Percentiles rank a stretch among this genome's conserved stretches.
Evolutionary conservation across 2,113 vertebrate species (phyloP).

Genomic region (Perognathus longimembris): DNA sequence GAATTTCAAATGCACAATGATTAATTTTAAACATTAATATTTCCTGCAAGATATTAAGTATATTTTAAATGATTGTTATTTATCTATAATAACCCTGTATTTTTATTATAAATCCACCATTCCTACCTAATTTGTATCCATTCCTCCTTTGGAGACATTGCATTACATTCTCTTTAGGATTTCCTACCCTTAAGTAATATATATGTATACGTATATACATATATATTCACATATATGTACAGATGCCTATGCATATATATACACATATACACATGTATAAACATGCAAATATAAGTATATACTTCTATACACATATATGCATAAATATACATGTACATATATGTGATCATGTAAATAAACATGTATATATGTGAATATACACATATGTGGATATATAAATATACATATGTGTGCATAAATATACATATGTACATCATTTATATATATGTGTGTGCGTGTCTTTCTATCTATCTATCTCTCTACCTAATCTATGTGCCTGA

Average conservation of each 20-base stretch:
- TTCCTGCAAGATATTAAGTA: not conserved
- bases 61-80: not conserved
- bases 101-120: not conserved
- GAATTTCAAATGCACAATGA: not conserved
- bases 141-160: not conserved
- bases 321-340: not conserved
- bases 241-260: too few relatives aligned
- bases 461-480: too few relatives aligned
- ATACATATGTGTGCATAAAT: too few relatives aligned
- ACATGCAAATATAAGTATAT: not conserved
- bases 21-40: not conserved
- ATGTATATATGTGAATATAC: too few relatives aligned
- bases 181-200: not conserved
- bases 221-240: too few relatives aligned
- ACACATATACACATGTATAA: not conserved
- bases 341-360: not conserved
- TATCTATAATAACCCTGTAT: not conserved
- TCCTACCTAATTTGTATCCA: not conserved
- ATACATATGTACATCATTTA: too few relatives aligned
- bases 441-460: too few relatives aligned
- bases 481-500: too few relatives aligned
- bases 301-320: not conserved
- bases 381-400: too few relatives aligned
- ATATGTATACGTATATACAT: too few relatives aligned
- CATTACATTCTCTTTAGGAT: conserved; percentile 20